Evolutionary conservation across 2,888 invertebrate species (phyloP).

Genomic region (Oscheius onirici): DNA sequence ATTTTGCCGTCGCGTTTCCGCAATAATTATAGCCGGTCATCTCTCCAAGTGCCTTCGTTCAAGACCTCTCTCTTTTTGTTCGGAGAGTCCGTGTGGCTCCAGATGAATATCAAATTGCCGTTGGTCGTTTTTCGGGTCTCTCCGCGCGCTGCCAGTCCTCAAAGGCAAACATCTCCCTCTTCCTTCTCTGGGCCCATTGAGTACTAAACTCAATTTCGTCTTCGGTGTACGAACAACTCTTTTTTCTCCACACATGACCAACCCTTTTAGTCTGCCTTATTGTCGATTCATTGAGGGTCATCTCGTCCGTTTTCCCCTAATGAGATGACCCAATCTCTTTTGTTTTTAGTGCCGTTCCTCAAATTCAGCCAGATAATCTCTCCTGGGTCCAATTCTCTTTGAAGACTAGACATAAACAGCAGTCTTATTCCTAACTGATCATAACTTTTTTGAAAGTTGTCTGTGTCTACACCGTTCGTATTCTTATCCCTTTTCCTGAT

Average conservation of each 20-base stretch:
- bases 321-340: too few species aligned
- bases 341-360: too few species aligned
- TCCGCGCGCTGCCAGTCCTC: background rate
- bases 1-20: conserved; percentile 1
- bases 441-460: background rate
- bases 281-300: too few species aligned
- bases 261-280: too few species aligned
- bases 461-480: background rate
- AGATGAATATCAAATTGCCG: conserved; percentile 20
- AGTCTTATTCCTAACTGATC: background rate
- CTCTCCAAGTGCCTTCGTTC: background rate
- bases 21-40: conserved; percentile 15
- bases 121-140: background rate
- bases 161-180: background rate
- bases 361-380: too few species aligned
- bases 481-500: background rate
- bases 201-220: too few species aligned
- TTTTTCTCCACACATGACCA: too few species aligned
- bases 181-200: background rate
- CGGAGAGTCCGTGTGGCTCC: background rate
- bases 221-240: too few species aligned
- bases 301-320: too few species aligned
- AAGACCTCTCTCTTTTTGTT: background rate
- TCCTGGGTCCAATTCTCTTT: too few species aligned
- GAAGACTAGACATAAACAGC: background rate